Base-by-base conservation (phyloP, 2,113 vertebrate species). In the Cottus gobio region DNA sequence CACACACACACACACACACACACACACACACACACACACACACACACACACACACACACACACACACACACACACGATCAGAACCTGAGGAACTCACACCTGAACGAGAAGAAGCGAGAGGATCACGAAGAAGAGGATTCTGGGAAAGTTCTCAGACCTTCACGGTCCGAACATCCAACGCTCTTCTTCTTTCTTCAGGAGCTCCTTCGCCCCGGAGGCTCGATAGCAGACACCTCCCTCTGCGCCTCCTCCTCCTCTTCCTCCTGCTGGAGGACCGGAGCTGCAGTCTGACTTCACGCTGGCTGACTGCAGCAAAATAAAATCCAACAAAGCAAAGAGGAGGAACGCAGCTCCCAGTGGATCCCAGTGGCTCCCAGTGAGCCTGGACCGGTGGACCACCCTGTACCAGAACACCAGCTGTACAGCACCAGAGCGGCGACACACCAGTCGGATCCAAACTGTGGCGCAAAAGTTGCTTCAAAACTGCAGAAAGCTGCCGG, bases 281-380 rank as follows among this genome's bases (percentile, higher is more conserved):
- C 60, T 28, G 34, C 75, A 37, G 30, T 31, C 26, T 12, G 52
- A 28, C 71, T 64, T 42, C 58, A 46, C 16, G 22, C 65, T 46
- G 83, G 46, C 2, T 22, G 46, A 50, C 20, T 50, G 46, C 83
- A 66, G 83, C 69, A 70, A 48, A 68, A 83, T 22, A 46, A 10
- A 24, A 61, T 36, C 22, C 36, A 54, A 20, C 64, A 56, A 54
- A 61, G 52, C 12, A 3, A 1, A 76, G 42, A 16, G 7, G 16
- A 44, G 7, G 66, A 3, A 7, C 12, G 7, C 0, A n/a, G n/a
- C n/a, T n/a, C n/a, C 48, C 58, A 12, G 42, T 1, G 31, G 11
- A 36, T 56, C 0, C 0, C 4, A 28, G n/a, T 8, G 37, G 60
- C 34, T 79, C 67, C 68, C n/a, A 0, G 69, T 18, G 15, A 10